phyloP scores from a whole-genome alignment of 2,888 invertebrate genomes.

The Eutolmus rufibarbis region DNA sequence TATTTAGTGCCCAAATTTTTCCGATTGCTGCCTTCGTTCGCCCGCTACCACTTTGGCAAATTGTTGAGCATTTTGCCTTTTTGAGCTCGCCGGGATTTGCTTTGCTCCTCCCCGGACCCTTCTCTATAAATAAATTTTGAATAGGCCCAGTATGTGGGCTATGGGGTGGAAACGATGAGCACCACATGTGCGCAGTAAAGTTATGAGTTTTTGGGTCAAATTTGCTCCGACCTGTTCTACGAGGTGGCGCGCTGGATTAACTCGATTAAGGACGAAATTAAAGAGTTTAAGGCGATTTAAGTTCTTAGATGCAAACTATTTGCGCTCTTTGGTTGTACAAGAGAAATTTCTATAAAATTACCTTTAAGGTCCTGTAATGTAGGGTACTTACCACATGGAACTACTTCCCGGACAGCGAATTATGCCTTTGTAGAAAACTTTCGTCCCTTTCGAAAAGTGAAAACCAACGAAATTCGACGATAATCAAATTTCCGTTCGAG shows the following conservation, averaged over 20 bases:
- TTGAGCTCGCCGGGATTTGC: background rate
- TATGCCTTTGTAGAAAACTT: background rate
- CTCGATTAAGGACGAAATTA: background rate
- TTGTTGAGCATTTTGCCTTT: background rate
- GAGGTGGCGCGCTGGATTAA: background rate
- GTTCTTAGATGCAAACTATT: too few species aligned
- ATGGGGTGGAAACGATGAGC: background rate
- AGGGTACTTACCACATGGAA: too few species aligned
- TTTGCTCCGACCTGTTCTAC: background rate
- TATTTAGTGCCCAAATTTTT: conserved; percentile 18
- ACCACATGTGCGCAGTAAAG: background rate
- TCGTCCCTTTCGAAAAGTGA: background rate
- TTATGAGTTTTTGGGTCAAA: background rate
- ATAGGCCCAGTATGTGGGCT: background rate
- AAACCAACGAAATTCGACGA: background rate
- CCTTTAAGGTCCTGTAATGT: too few species aligned
- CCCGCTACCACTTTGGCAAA: background rate
- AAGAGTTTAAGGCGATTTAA: background rate
- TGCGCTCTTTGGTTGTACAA: too few species aligned
- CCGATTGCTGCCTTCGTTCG: background rate
- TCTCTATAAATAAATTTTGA: background rate
- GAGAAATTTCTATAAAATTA: too few species aligned
- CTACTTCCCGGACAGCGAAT: background rate
- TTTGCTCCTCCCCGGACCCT: background rate
- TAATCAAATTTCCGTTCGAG: background rate